Evolutionary conservation across 2,888 invertebrate species (phyloP).

Genomic region (Halocaridina rubra): DNA sequence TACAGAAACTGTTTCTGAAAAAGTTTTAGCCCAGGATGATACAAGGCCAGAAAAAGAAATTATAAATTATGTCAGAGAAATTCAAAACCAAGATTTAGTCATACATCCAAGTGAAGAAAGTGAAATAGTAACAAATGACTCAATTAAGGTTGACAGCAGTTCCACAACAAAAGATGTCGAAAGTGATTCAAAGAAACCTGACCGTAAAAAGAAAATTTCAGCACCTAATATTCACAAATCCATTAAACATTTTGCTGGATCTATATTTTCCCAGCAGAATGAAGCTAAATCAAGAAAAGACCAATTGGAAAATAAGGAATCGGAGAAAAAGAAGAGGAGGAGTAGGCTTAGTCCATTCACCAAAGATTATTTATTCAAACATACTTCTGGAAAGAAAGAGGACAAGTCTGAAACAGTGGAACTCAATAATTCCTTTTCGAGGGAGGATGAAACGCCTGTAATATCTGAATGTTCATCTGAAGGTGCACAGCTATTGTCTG

Average conservation of each 20-base stretch:
- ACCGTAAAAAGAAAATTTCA: slow-evolving; percentile 34
- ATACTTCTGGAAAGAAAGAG: background rate
- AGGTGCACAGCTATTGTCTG: background rate
- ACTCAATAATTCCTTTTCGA: background rate
- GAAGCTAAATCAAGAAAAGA: slow-evolving; percentile 18
- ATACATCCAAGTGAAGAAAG: background rate
- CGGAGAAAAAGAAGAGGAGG: slow-evolving; percentile 35
- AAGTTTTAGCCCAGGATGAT: background rate
- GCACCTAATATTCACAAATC: slow-evolving; percentile 42
- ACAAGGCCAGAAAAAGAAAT: background rate
- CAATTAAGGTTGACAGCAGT: background rate
- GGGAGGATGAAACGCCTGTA: background rate
- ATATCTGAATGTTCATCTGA: too few relatives aligned
- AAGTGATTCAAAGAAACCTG: background rate
- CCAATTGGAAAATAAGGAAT: background rate
- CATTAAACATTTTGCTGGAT: slow-evolving; percentile 57
- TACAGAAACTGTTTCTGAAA: background rate
- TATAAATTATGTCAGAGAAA: background rate
- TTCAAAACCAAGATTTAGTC: background rate
- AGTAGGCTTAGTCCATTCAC: slow-evolving; percentile 34
- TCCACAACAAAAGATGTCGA: too few relatives aligned
- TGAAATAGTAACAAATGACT: background rate
- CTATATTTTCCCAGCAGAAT: slow-evolving; percentile 33
- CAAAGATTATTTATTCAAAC: slow-evolving; percentile 25
- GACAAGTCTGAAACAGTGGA: background rate